Base-by-base conservation (phyloP, 2,797 vertebrate species). In the Atherinosoma microstoma region DNA sequence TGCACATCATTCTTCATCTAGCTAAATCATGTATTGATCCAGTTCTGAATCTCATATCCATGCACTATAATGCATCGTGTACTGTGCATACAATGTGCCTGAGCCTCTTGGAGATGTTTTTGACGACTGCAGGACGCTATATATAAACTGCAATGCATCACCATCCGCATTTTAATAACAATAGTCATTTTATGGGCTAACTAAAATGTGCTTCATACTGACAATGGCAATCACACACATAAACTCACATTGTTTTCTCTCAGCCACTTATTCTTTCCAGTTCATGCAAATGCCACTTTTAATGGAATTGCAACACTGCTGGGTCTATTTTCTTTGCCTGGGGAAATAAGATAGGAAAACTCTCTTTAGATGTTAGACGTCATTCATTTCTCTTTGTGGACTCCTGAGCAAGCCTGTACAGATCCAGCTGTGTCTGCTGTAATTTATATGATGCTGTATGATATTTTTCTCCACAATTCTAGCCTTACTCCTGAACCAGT, bases 21-120 rank as follows among this genome's bases (percentile, higher is more conserved):
- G 73, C 79, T 83, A 84, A 91, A 92, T 93, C 89, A 90, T 45
- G 60, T 90, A 92, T 93, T 87, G 91, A 93, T 93, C 84, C 81
- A 64, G 62, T 70, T 45, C 83, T 75, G 82, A 77, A 65, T 87
- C 82, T 91, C 85, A 89, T 91, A 87, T 90, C 88, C 83, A 90
- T 88, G 87, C 77, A 61, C 85, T 66, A 51, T 89, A 84, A 91
- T 89, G 79, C 47, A 67, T 66, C 68, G 76, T 86, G 86, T 74
- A 88, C 67, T 67, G 78, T 75, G 82, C 82, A 81, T 83, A 78
- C 75, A 68, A 68, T 53, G 61, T 40, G 78, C 69, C 59, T 2
- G 62, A 79, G 75, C 74, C 77, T 68, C 74, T 72, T 56, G 76
- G 73, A 87, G 68, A 79, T 80, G 57, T 69, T 80, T 78, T 78